A percentile compares a stretch with the other conserved stretches of the same genome.
phyloP scores from a whole-genome alignment of 2,797 vertebrate species.

The Clarias laeviceps region DNA sequence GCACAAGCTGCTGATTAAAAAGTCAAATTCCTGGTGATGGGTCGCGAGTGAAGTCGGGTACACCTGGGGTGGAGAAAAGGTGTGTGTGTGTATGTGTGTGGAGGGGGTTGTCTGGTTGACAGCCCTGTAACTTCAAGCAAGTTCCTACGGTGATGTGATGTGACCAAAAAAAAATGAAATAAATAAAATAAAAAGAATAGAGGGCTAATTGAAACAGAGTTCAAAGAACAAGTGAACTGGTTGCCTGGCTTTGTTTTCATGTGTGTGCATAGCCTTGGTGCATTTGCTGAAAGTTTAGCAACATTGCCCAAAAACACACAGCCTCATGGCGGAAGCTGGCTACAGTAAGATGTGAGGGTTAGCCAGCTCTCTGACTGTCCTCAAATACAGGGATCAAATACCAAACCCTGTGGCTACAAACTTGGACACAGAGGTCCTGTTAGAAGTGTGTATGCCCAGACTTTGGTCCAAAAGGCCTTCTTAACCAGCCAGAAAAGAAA shows the following conservation, averaged over 20 bases:
- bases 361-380: slow-evolving; percentile 64
- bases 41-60: slow-evolving; percentile 62
- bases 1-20: slow-evolving; percentile 75
- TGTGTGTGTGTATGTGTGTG: slow-evolving; percentile 24
- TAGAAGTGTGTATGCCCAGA: slow-evolving; percentile 51
- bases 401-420: slow-evolving; percentile 65
- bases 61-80: slow-evolving; percentile 68
- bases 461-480: slow-evolving; percentile 61
- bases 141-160: slow-evolving; percentile 76
- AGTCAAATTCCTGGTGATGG: slow-evolving; percentile 73
- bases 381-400: slow-evolving; percentile 69
- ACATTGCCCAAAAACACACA: not conserved
- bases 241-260: not conserved
- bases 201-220: slow-evolving; percentile 76
- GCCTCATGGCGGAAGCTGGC: slow-evolving; percentile 50
- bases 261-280: slow-evolving; percentile 31
- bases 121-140: slow-evolving; percentile 78
- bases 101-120: slow-evolving; percentile 39
- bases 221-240: slow-evolving; percentile 48
- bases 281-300: slow-evolving; percentile 21
- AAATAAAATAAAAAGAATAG: slow-evolving; percentile 58
- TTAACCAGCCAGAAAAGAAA: slow-evolving; percentile 51
- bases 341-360: slow-evolving; percentile 62
- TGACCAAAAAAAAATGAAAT: slow-evolving; percentile 78
- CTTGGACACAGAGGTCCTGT: slow-evolving; percentile 55